These are phyloP conservation scores for Nymphalis c-album DNA, from an alignment of 2,888 invertebrate genomes.

Conservation along the genomic window DNA sequence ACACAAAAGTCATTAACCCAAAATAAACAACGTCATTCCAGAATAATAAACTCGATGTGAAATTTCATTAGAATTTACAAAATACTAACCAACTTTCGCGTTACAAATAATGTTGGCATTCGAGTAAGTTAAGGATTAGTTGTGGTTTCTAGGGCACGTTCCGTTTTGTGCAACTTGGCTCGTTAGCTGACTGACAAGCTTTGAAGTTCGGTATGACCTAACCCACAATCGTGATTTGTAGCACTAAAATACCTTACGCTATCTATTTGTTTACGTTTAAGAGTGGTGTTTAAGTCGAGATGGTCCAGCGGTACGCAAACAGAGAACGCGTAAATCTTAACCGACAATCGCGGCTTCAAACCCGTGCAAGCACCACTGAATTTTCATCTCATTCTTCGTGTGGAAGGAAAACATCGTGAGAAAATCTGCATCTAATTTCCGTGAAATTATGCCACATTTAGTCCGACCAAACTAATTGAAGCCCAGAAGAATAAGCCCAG, in stretches of 20 bases:
- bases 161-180: slow-evolving; percentile 40
- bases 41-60: slow-evolving; percentile 17
- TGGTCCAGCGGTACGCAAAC: no score
- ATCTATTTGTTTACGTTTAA: background rate
- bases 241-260: slow-evolving; percentile 2
- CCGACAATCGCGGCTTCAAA: no score
- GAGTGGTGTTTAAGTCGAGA: background rate
- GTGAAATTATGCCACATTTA: no score
- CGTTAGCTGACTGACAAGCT: slow-evolving; percentile 42
- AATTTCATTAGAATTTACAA: slow-evolving; percentile 29
- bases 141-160: slow-evolving; percentile 47
- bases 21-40: slow-evolving; percentile 8
- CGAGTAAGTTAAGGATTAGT: slow-evolving; percentile 47
- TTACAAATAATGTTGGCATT: slow-evolving; percentile 33
- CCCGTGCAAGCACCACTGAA: no score
- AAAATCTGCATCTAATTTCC: no score
- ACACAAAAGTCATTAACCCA: background rate
- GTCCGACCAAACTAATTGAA: no score
- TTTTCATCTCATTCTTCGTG: no score
- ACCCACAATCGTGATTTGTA: slow-evolving; percentile 16
- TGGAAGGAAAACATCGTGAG: no score
- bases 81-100: slow-evolving; percentile 31
- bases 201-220: slow-evolving; percentile 30
- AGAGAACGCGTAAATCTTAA: no score
- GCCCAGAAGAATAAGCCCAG: no score